Conservation (phyloP, 2,113 vertebrate genomes). For the Callopanchax toddi region DNA sequence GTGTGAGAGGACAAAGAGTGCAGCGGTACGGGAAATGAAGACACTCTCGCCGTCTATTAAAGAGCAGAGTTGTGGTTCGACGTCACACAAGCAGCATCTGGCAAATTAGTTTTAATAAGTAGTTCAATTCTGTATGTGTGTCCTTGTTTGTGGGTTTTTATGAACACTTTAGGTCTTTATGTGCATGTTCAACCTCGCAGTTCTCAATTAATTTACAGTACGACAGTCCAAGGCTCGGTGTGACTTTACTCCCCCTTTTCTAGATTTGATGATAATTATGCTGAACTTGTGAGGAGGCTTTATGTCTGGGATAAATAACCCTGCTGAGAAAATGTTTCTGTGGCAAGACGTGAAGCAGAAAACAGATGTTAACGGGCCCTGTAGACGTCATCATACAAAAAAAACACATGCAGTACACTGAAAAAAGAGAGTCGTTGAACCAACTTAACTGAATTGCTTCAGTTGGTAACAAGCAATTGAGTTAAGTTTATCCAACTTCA, state of each 20-base stretch:
- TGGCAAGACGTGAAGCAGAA: not conserved
- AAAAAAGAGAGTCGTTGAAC: too few relatives aligned
- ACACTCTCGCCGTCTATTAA: slow-evolving; percentile 39
- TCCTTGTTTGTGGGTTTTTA: slow-evolving; percentile 25
- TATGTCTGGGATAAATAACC: slow-evolving; percentile 12
- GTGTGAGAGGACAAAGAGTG: slow-evolving; percentile 27
- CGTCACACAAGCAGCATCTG: slow-evolving; percentile 18
- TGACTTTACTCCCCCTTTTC: slow-evolving; percentile 25
- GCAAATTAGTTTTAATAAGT: slow-evolving; percentile 9
- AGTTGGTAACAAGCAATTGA: too few relatives aligned
- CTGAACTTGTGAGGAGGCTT: slow-evolving; percentile 20
- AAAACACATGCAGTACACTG: too few relatives aligned
- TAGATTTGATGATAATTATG: slow-evolving; percentile 16
- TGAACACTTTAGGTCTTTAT: slow-evolving; percentile 10
- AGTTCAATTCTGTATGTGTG: slow-evolving; percentile 13
- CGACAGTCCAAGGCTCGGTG: slow-evolving; percentile 31
- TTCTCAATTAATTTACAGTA: slow-evolving; percentile 22
- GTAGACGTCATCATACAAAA: slow-evolving; percentile 17
- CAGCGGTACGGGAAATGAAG: slow-evolving; percentile 40
- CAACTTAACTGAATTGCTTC: too few relatives aligned
- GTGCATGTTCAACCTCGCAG: slow-evolving; percentile 27
- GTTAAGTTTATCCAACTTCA: too few relatives aligned
- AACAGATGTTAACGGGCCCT: not conserved
- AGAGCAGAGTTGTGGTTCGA: slow-evolving; percentile 45
- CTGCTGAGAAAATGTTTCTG: slow-evolving; percentile 30